Conservation (phyloP, 2,797 vertebrate species). For the Chanos chanos region DNA sequence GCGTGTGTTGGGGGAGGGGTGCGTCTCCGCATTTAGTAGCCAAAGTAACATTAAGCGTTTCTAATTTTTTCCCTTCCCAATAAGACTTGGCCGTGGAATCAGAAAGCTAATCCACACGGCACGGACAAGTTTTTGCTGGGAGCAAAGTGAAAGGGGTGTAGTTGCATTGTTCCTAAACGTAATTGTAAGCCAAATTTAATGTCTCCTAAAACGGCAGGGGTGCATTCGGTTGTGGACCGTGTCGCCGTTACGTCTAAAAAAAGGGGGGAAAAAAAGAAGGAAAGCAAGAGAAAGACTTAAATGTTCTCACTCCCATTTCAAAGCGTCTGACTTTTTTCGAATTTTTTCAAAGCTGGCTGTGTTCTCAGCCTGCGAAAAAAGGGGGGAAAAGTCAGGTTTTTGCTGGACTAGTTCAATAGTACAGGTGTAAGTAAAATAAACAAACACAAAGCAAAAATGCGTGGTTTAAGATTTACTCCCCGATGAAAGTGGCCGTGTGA, state of each 20-base stretch:
- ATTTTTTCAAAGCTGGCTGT: constrained; percentile 30
- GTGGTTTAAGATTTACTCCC: constrained; percentile 11
- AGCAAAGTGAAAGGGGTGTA: constrained; percentile 20
- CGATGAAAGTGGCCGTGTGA: constrained; percentile 25
- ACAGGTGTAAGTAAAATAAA: constrained; percentile 32
- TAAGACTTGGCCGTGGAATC: constrained; percentile 18
- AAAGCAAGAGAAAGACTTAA: background rate
- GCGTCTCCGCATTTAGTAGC: too few species aligned
- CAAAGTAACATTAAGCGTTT: too few species aligned
- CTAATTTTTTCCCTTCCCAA: too few species aligned
- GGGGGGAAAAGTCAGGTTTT: constrained; percentile 19
- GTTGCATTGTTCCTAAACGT: constrained; percentile 19
- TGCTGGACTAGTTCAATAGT: constrained; percentile 5
- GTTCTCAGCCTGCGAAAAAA: constrained; percentile 4
- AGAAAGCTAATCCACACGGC: constrained; percentile 20
- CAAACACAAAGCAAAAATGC: constrained; percentile 29
- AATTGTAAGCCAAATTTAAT: constrained; percentile 37
- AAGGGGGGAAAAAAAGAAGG: background rate
- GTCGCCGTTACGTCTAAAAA: background rate
- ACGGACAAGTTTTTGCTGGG: constrained; percentile 1
- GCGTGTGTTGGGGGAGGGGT: too few species aligned
- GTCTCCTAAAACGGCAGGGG: constrained; percentile 31
- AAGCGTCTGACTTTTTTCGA: constrained; percentile 16
- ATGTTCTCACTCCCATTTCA: constrained; percentile 14
- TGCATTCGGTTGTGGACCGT: constrained; percentile 8